Base-by-base conservation (phyloP, 1,140 invertebrate species). In the Aphelenchoides fujianensis region DNA sequence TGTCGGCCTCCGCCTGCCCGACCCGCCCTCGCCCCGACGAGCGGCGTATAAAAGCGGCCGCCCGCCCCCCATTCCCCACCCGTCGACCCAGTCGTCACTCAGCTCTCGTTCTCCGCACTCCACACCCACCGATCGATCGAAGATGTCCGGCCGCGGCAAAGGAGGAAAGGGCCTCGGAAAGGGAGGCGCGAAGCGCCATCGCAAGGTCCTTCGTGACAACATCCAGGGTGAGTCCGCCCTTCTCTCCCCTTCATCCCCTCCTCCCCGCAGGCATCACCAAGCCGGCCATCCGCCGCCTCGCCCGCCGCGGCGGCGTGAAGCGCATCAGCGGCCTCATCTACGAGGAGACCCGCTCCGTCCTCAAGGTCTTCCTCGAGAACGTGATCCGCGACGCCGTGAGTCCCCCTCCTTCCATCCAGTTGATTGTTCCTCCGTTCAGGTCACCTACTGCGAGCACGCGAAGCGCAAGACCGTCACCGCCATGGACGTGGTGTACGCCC, bases 401-500 rank as follows among this genome's bases (percentile, higher is more conserved):
- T 79, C 88, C 87, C 70, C 87, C 23, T n/a, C n/a, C n/a, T n/a
- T n/a, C n/a, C n/a, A n/a, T n/a, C n/a, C n/a, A n/a, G n/a, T n/a
- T n/a, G n/a, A n/a, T n/a, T n/a, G n/a, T n/a, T n/a, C n/a, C n/a
- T n/a, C n/a, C n/a, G n/a, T 68, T 64, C 16, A 68, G 0, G 90
- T 92, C 63, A 92, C 90, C n/a, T 92, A 92, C 86, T 91, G 90
- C 9, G 90, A 91, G 84, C 90, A 92, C 84, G 90, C 90, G 74
- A 92, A 91, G 86, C 86, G 91, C 73, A 92, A 92, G 86, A 92
- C 91, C 23, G 88, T 89, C 37, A 92, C 91, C 7, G 91, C 91
- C 63, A 92, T 92, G 91, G 91, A 93, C 82, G 90, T 92, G 16
- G 91, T 93, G 27, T 92, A 92, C 80, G 91, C 91, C 31, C 85